A percentile compares a stretch with the other conserved stretches of the same genome.
These are phyloP conservation scores for Tachycineta bicolor DNA, from an alignment of 2,113 vertebrate genomes.

Conservation along the genomic window DNA sequence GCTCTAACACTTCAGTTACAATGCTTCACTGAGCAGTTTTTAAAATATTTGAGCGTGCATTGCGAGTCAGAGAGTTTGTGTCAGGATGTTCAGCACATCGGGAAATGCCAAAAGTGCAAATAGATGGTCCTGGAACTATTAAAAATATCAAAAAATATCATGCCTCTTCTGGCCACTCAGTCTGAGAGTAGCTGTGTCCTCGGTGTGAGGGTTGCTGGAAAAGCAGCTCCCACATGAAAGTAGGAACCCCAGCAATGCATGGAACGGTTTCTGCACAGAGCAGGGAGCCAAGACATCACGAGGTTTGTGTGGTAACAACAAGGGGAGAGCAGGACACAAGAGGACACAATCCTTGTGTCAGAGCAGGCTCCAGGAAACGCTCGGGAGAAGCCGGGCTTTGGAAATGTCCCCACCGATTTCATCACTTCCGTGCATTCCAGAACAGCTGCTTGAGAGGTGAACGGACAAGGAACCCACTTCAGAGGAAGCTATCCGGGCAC, in stretches of 20 bases:
- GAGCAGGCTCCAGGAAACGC: conserved; percentile 31
- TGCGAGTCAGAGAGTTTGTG: neutral
- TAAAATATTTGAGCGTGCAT: neutral
- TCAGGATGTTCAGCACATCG: neutral
- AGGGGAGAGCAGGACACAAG: neutral
- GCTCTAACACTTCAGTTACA: neutral
- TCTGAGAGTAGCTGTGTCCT: neutral
- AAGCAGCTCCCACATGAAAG: conserved; percentile 39
- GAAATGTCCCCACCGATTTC: neutral
- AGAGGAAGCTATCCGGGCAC: neutral
- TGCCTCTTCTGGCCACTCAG: neutral
- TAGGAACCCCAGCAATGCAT: neutral
- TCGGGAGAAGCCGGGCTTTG: neutral
- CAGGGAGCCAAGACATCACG: conserved; percentile 22
- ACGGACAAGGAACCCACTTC: neutral
- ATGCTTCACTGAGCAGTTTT: neutral
- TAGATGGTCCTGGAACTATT: neutral
- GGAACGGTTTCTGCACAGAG: neutral
- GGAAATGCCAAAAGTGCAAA: neutral
- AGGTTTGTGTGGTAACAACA: conserved; percentile 34
- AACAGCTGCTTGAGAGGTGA: conserved; percentile 8
- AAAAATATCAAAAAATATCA: neutral
- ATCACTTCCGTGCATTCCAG: neutral
- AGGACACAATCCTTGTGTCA: neutral
- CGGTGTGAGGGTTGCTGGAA: neutral